A percentile compares a stretch with the other conserved stretches of the same genome.
Evolutionary conservation across 2,888 invertebrate genomes (phyloP).

Genomic region (Eucera pruinosa): DNA sequence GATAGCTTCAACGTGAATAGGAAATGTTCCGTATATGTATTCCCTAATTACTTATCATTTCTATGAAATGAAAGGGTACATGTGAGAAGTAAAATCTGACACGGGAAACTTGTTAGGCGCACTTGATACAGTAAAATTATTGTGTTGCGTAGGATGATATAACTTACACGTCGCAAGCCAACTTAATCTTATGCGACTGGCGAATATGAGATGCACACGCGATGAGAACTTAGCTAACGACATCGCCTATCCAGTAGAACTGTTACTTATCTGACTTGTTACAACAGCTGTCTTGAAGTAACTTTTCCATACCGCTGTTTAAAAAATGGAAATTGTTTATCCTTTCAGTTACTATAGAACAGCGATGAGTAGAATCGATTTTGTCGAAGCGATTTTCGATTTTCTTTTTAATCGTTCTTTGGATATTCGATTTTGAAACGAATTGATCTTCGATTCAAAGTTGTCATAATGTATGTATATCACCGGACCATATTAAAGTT

Average conservation of each 20-base stretch:
- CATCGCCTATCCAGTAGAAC: constrained; percentile 10
- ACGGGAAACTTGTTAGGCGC: constrained; percentile 10
- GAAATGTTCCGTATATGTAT: too few species aligned
- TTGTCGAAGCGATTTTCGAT: too few species aligned
- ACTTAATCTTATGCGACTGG: constrained; percentile 17
- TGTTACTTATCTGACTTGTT: constrained; percentile 11
- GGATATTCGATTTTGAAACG: too few species aligned
- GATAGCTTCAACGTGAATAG: too few species aligned
- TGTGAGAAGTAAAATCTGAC: not conserved
- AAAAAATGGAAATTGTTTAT: not conserved
- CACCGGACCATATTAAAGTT: too few species aligned
- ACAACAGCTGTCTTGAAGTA: not conserved
- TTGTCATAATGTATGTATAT: too few species aligned
- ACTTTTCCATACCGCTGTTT: not conserved
- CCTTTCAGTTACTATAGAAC: too few species aligned
- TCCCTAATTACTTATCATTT: not conserved
- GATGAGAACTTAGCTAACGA: constrained; percentile 16
- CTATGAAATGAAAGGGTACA: not conserved
- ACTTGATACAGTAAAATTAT: constrained; percentile 21
- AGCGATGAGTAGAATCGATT: too few species aligned
- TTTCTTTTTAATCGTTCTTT: too few species aligned
- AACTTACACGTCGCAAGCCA: constrained; percentile 17
- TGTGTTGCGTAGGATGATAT: constrained; percentile 21
- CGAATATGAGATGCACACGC: constrained; percentile 13
- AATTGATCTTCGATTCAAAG: too few species aligned